A percentile compares a stretch with the other conserved stretches of the same genome.
These are phyloP conservation scores for Glaucopsyche alexis DNA, from an alignment of 2,888 invertebrate genomes.

Conservation along the genomic window DNA sequence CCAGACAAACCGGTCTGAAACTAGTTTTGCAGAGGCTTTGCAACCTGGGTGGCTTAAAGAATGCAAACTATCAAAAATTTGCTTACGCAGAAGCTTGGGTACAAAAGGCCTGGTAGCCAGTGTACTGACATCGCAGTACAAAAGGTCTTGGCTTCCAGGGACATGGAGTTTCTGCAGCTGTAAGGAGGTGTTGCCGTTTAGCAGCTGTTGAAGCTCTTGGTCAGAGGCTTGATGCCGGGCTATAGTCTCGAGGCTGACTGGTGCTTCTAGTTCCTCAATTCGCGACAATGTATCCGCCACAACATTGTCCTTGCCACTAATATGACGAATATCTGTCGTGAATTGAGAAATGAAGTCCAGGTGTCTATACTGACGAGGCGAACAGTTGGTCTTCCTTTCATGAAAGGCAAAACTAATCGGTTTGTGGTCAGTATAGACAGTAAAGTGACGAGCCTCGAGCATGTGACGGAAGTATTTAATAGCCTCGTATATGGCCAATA, in stretches of 20 bases:
- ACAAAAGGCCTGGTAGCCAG: conserved; percentile 39
- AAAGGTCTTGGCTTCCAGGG: conserved; percentile 27
- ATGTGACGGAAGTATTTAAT: conserved; percentile 50
- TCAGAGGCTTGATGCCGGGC: conserved; percentile 34
- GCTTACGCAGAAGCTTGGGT: conserved; percentile 33
- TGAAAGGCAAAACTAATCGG: conserved; percentile 29
- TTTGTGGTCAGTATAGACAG: conserved; percentile 38
- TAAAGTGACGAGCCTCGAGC: conserved; percentile 50
- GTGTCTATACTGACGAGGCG: conserved; percentile 35
- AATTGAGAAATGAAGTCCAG: conserved; percentile 37
- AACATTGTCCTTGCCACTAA: conserved; percentile 35
- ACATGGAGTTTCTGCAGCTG: conserved; percentile 31
- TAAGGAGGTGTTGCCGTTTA: conserved; percentile 31
- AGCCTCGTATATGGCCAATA: conserved; percentile 51
- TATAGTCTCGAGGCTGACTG: conserved; percentile 29
- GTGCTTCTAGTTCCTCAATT: too few relatives aligned
- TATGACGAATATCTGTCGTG: conserved; percentile 34
- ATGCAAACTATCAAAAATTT: conserved; percentile 41
- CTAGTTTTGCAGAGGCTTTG: conserved; percentile 36
- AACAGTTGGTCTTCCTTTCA: conserved; percentile 31
- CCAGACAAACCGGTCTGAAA: conserved; percentile 53
- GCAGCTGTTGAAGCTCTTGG: conserved; percentile 27
- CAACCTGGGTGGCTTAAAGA: conserved; percentile 39
- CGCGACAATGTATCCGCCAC: conserved; percentile 41
- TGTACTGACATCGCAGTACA: conserved; percentile 40